Percentiles rank a stretch among this genome's conserved stretches.
These are phyloP conservation scores for Aphidius ervi DNA, from an alignment of 1,140 invertebrate genomes.

Conservation along the genomic window DNA sequence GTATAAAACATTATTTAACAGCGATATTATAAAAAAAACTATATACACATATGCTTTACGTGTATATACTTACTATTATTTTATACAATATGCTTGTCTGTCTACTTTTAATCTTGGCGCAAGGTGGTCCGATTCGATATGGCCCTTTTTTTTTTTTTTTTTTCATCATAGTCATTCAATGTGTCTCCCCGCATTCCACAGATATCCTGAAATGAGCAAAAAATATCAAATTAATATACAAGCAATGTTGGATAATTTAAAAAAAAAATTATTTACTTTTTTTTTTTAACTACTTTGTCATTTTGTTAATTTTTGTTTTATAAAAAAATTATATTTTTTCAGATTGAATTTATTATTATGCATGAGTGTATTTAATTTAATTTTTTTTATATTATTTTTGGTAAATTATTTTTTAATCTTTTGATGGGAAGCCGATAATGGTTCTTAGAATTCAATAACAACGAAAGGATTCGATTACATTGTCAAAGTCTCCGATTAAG, in stretches of 20 bases:
- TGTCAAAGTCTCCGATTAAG: constrained; percentile 28
- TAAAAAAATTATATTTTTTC: too few relatives aligned
- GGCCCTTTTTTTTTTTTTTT: constrained; percentile 20
- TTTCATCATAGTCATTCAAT: constrained; percentile 8
- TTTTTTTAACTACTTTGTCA: too few relatives aligned
- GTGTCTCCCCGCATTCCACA: constrained; percentile 1
- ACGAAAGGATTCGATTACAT: constrained; percentile 28
- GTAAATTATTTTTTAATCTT: constrained; percentile 1
- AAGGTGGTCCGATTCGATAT: constrained; percentile 28
- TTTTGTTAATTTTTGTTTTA: too few relatives aligned
- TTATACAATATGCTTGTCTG: constrained; percentile 7
- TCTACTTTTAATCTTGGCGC: constrained; percentile 3
- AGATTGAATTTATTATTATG: too few relatives aligned
- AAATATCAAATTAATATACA: not conserved
- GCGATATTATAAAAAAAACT: too few relatives aligned
- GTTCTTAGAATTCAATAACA: constrained; percentile 1
- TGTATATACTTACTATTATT: constrained; percentile 16
- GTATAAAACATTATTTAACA: too few relatives aligned
- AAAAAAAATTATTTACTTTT: too few relatives aligned
- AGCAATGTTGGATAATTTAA: not conserved
- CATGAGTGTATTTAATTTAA: not conserved
- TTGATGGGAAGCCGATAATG: not conserved
- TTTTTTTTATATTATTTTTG: too few relatives aligned
- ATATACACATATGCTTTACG: not conserved
- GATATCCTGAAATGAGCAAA: not conserved